These are phyloP conservation scores for Benitochromis conjunctus DNA, from an alignment of 2,113 vertebrate genomes.

Conservation along the genomic window DNA sequence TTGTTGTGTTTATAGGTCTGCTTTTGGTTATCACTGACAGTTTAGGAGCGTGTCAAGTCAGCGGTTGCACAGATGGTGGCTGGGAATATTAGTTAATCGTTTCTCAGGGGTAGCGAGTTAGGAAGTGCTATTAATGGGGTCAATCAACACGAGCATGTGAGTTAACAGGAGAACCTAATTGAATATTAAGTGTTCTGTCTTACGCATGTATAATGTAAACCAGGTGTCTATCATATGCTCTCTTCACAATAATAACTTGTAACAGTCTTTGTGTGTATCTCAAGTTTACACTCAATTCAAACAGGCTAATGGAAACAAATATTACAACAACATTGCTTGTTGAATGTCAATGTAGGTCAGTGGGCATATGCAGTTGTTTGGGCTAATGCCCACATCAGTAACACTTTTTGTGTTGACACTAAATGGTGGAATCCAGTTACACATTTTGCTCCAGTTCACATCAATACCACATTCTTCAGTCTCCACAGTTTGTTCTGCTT, in stretches of 20 bases:
- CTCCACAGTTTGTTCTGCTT: constrained; percentile 52
- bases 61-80: background rate
- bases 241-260: background rate
- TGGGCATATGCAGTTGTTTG: background rate
- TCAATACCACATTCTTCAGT: constrained; percentile 48
- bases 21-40: constrained; percentile 47
- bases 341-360: constrained; percentile 16
- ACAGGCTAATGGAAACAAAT: background rate
- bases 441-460: constrained; percentile 42
- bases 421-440: constrained; percentile 8
- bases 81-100: background rate
- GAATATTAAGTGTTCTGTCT: background rate
- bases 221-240: background rate
- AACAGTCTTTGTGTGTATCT: background rate
- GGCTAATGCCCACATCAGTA: background rate
- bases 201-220: background rate
- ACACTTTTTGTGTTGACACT: background rate
- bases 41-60: constrained; percentile 13
- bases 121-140: background rate
- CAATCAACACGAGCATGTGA: background rate
- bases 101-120: background rate
- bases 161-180: background rate
- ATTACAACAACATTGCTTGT: background rate
- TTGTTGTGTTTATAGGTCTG: constrained; percentile 21
- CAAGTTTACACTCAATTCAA: background rate